These are phyloP conservation scores for Ligdia adustata DNA, from an alignment of 2,888 invertebrate species.

Conservation along the genomic window DNA sequence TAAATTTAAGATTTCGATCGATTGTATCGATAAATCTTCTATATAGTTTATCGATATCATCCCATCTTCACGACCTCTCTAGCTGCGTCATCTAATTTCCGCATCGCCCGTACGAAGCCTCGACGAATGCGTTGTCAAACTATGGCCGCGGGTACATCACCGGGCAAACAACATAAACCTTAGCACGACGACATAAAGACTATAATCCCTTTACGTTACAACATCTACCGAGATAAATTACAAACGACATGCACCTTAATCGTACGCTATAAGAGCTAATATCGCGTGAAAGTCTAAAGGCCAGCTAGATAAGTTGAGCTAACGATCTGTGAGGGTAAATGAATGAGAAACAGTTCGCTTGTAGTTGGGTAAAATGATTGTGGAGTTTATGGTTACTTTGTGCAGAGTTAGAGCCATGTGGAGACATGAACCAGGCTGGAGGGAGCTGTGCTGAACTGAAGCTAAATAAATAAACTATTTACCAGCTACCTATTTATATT, in stretches of 20 bases:
- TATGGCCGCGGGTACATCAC: conserved; percentile 28
- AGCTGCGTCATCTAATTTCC: conserved; percentile 69
- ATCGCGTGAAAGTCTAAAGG: conserved; percentile 4
- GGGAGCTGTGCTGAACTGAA: too few relatives aligned
- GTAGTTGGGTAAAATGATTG: conserved; percentile 22
- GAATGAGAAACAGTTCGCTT: conserved; percentile 35
- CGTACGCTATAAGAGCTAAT: conserved; percentile 18
- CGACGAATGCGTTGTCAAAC: conserved; percentile 59
- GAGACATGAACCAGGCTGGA: too few relatives aligned
- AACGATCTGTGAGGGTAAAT: conserved; percentile 38
- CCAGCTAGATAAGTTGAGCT: conserved; percentile 23
- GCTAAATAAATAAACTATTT: too few relatives aligned
- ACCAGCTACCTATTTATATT: too few relatives aligned
- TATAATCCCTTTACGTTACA: conserved; percentile 8
- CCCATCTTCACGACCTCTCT: conserved; percentile 26
- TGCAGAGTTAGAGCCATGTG: neutral
- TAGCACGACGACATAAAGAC: conserved; percentile 20
- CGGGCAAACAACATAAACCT: conserved; percentile 14
- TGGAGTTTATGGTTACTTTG: conserved; percentile 12
- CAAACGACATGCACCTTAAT: too few relatives aligned
- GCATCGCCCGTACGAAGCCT: conserved; percentile 48
- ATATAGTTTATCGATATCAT: conserved; percentile 16
- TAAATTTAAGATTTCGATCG: too few relatives aligned
- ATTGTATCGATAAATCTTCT: conserved; percentile 8
- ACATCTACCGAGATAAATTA: conserved; percentile 3